Percentiles rank a stretch among this genome's conserved stretches.
Conservation (phyloP, 2,113 vertebrate genomes). For the Pycnonotus jocosus region DNA sequence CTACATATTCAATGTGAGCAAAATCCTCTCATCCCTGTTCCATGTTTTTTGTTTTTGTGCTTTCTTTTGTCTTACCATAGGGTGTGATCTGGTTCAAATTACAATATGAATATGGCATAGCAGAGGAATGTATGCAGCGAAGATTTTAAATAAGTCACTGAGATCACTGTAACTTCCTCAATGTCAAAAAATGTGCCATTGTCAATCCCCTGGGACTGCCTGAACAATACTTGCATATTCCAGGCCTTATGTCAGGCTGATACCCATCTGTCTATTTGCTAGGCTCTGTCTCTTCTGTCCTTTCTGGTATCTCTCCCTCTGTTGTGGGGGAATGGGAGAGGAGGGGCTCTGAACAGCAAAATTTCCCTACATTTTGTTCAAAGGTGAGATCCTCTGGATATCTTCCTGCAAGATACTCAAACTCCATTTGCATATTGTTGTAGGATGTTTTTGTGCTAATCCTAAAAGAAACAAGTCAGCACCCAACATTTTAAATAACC, state of each 20-base stretch:
- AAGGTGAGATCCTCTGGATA: background rate
- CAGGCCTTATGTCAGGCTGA: background rate
- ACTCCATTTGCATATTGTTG: background rate
- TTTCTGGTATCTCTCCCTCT: background rate
- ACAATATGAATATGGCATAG: background rate
- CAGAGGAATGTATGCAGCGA: background rate
- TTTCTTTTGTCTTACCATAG: background rate
- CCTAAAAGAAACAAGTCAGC: background rate
- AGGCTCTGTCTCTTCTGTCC: background rate
- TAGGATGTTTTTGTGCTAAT: background rate
- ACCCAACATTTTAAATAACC: background rate
- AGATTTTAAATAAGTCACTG: constrained; percentile 33
- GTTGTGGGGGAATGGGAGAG: background rate
- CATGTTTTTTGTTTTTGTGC: background rate
- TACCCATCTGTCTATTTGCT: background rate
- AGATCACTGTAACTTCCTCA: constrained; percentile 1
- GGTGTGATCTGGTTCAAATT: background rate
- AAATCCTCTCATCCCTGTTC: background rate
- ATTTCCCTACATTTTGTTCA: background rate
- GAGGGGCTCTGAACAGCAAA: background rate
- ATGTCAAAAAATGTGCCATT: constrained; percentile 2
- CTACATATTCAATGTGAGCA: background rate
- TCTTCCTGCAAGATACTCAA: background rate
- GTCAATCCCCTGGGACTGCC: constrained; percentile 14
- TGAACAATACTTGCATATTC: constrained; percentile 27